Base-by-base conservation (phyloP, 2,113 vertebrate species). In the Hippolais icterina region DNA sequence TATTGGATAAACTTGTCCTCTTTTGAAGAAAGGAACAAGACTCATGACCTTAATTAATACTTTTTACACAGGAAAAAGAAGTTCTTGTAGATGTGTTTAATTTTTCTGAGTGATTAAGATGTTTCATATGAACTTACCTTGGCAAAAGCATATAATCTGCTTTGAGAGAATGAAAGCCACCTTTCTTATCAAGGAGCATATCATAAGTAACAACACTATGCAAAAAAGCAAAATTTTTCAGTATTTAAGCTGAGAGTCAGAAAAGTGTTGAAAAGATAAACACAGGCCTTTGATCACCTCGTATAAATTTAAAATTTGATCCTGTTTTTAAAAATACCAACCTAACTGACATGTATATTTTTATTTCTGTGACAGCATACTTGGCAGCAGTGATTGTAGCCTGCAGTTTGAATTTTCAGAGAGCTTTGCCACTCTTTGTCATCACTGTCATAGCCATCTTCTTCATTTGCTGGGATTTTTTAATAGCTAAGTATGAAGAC, bases 381-480 rank as follows among this genome's bases (percentile, higher is more conserved):
- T 83, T 98, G 96, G 96, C 96, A 35, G 54, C 96, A 94, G 96
- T 99, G 91, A 97, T 97, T 53, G 96, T 98, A 19, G 98, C 99
- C 49, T 99, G 99, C 81, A 96, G 82, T 74, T 63, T 99, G 86
- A 98, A 99, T 96, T 98, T 99, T 76, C 96, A 89, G 35, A 98
- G 97, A 94, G 98, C 98, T 29, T 89, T 98, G 20, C 97, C 97
- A 19, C 98, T 99, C 50, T 97, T 99, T 75, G 94, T 98, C 53
- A 33, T 99, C 95, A 98, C 98, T 3, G 15, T 98, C 72, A 41
- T 97, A 39, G 96, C 52, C 71, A 57, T 98, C 57, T 98, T 98
- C 94, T 99, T 99, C 94, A 90, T 98, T 76, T 91, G 87, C 95
- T 99, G 98, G 99, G 98, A 99, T 97, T 97, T 97, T 95, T 87